Base-by-base conservation (phyloP, 2,888 invertebrate genomes). In the Tachystola acroxantha region DNA sequence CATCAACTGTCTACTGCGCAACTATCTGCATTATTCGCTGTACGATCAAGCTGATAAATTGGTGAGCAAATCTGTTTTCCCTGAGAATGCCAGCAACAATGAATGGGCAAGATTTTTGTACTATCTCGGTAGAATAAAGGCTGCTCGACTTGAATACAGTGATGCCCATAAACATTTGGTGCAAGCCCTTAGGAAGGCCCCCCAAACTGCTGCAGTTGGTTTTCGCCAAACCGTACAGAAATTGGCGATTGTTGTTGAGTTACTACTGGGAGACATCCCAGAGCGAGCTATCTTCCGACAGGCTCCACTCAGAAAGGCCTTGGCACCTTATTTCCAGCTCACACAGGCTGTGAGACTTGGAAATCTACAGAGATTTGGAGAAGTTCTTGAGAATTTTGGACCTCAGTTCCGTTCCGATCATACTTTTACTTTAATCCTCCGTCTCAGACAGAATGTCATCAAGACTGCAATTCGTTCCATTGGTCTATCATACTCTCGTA, bases 61-160 rank as follows among this genome's bases (percentile, higher is more conserved):
- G 47, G 98, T 99, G 0, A 94, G 97, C 43, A 99, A 99, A 75
- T 97, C 97, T 9, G 94, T 96, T 0, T 99, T 96, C 64, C 99
- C 99, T 1, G 99, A 99, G 80, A 93, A 93, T 49, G 98, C 98
- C 1, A 97, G 97, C 65, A 99, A 99, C 75, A 99, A 99, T 86
- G 99, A 99, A 71, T 98, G 98, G 96, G 99, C 99, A 3, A 90
- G 99, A 66, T 99, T 96, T 75, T 89, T 98, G 52, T 99, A 97
- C 72, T 99, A 99, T 73, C 89, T 98, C 64, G 98, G 99, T 6
- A 92, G 98, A 56, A 99, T 99, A 50, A 99, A 99, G 79, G 97
- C 99, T 20, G 97, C 98, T n/a, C 92, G 98, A 57, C 86, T 99
- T 43, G 98, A 99, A 71, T 99, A 99, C 85, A 97, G 97, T 56